phyloP scores from a whole-genome alignment of 2,113 vertebrate genomes.

The Pteruthius melanotis region DNA sequence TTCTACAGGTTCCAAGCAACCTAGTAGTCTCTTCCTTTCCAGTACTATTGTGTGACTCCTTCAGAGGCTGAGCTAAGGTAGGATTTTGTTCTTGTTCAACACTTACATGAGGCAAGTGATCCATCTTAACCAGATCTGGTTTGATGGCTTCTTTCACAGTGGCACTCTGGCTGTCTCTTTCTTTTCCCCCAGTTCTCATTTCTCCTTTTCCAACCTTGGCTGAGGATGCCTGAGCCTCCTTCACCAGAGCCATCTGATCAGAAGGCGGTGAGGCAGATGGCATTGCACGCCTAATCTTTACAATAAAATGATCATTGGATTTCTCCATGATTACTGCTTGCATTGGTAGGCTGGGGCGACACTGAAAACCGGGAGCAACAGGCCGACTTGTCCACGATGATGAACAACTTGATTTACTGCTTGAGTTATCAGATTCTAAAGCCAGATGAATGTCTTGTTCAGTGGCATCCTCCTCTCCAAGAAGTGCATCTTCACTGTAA shows the following conservation, averaged over 20 bases:
- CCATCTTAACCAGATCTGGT: not conserved
- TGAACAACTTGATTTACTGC: constrained; percentile 81
- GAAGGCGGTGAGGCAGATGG: constrained; percentile 40
- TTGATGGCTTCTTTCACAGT: not conserved
- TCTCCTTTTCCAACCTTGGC: constrained; percentile 14
- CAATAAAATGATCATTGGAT: constrained; percentile 94
- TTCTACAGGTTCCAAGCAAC: constrained; percentile 36
- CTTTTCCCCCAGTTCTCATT: constrained; percentile 1
- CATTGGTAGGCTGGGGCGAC: constrained; percentile 88
- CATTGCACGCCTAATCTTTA: constrained; percentile 85
- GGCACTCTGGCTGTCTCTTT: not conserved
- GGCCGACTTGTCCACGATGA: constrained; percentile 64
- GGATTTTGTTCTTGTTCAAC: constrained; percentile 29
- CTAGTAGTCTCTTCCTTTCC: not conserved
- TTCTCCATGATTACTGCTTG: constrained; percentile 94
- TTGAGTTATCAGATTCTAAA: constrained; percentile 93
- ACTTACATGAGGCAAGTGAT: not conserved
- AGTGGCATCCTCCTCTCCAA: constrained; percentile 89
- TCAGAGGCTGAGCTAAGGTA: constrained; percentile 43
- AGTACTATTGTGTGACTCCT: not conserved
- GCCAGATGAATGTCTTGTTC: constrained; percentile 94
- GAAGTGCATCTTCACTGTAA: constrained; percentile 87
- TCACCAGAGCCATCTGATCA: constrained; percentile 14
- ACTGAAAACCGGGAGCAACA: constrained; percentile 76
- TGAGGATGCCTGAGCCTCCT: constrained; percentile 5